Conservation (phyloP, 1,140 invertebrate species). For the Meloidogyne floridensis region DNA sequence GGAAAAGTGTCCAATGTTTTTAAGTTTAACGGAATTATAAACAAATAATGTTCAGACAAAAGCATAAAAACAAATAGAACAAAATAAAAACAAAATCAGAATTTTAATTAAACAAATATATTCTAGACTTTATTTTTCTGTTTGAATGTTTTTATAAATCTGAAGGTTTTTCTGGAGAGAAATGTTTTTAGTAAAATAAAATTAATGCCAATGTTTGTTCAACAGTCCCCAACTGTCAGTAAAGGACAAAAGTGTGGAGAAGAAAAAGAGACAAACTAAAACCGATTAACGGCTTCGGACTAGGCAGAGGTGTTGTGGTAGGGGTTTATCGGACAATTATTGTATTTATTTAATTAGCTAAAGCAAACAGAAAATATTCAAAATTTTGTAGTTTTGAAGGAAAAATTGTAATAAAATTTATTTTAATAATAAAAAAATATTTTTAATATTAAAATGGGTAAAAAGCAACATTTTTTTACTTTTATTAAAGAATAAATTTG, state of each 20-base stretch:
- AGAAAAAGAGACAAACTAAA: neutral
- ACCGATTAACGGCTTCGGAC: slow-evolving; percentile 8
- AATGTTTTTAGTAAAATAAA: slow-evolving; percentile 2
- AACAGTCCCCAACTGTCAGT: slow-evolving; percentile 5
- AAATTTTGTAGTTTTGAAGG: neutral
- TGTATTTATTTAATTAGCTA: neutral
- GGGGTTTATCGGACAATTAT: neutral
- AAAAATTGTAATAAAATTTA: too few species aligned
- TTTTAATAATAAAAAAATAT: too few species aligned
- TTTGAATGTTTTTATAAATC: neutral
- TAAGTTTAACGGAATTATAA: too few species aligned
- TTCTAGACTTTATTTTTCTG: neutral
- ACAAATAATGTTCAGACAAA: too few species aligned
- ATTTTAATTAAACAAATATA: neutral
- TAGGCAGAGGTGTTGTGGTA: neutral
- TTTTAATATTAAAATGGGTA: too few species aligned
- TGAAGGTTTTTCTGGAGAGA: neutral
- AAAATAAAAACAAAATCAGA: neutral
- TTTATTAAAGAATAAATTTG: too few species aligned
- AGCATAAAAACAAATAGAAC: too few species aligned
- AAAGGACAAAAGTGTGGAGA: neutral
- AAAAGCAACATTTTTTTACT: too few species aligned
- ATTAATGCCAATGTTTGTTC: neutral
- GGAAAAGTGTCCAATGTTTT: too few species aligned
- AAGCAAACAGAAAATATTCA: neutral